These are phyloP conservation scores for Ornithoptera alexandrae DNA, from an alignment of 2,888 invertebrate species.

Conservation along the genomic window DNA sequence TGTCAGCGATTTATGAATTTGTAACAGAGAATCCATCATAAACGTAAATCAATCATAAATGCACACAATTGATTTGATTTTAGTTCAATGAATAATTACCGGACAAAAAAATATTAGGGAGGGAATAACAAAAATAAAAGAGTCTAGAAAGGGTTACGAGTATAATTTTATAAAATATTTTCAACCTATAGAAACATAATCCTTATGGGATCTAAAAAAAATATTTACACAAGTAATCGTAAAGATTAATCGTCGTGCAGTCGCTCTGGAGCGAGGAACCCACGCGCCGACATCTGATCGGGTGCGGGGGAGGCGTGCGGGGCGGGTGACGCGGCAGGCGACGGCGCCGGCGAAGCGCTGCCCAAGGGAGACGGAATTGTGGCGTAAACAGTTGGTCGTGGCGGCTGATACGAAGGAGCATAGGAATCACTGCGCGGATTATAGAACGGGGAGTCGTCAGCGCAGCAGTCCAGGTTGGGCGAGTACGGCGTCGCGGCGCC, in stretches of 20 bases:
- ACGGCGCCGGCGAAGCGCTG: conserved; percentile 64
- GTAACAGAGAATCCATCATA: too few species aligned
- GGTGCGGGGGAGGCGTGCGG: conserved; percentile 52
- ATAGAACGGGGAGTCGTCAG: conserved; percentile 76
- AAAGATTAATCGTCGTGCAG: conserved; percentile 54
- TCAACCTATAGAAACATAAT: conserved; percentile 76
- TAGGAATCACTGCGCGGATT: conserved; percentile 76
- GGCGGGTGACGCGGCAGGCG: conserved; percentile 66
- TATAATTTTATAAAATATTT: conserved; percentile 79
- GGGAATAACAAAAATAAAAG: conserved; percentile 18
- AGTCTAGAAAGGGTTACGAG: conserved; percentile 43
- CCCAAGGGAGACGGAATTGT: conserved; percentile 71
- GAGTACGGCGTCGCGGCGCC: conserved; percentile 77
- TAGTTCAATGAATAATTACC: background rate
- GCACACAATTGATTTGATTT: background rate
- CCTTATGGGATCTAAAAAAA: conserved; percentile 62
- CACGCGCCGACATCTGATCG: conserved; percentile 53
- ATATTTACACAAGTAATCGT: conserved; percentile 68
- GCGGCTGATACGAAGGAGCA: conserved; percentile 75
- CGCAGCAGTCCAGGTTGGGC: conserved; percentile 67
- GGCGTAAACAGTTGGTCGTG: conserved; percentile 74
- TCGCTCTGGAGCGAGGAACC: conserved; percentile 46
- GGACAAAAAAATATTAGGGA: background rate
- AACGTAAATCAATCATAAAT: background rate
- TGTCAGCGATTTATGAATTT: too few species aligned